Evolutionary conservation across 2,797 vertebrate species (phyloP).

Genomic region (Brachyrhaphis roseni): DNA sequence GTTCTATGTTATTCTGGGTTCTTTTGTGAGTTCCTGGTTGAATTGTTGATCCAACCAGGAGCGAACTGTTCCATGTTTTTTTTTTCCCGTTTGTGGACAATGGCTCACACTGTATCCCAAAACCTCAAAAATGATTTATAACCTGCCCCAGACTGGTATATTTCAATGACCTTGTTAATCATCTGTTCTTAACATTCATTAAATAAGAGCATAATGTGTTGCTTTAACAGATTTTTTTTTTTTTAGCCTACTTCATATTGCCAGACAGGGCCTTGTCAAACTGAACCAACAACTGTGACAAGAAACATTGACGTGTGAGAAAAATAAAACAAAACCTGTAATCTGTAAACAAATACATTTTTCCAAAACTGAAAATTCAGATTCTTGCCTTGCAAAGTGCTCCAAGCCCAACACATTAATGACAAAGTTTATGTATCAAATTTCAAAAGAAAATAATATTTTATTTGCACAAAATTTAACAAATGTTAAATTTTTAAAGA

Average conservation of each 20-base stretch:
- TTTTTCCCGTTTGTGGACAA: no score
- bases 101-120: neutral
- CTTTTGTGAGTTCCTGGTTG: neutral
- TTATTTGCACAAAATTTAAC: neutral
- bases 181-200: neutral
- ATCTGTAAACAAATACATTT: neutral
- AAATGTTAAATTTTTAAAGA: neutral
- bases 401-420: neutral
- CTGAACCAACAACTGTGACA: neutral
- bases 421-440: neutral
- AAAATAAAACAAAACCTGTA: neutral
- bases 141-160: neutral
- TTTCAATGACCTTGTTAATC: neutral
- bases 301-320: neutral
- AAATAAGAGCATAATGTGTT: neutral
- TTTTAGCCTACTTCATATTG: neutral
- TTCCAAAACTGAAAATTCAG: neutral
- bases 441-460: neutral
- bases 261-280: neutral
- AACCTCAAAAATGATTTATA: neutral
- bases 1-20: neutral
- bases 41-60: neutral
- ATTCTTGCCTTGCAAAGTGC: neutral
- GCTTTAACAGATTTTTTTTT: neutral
- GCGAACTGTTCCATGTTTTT: neutral